These are phyloP conservation scores for Aethes cnicana DNA, from an alignment of 2,888 invertebrate genomes.

Conservation along the genomic window DNA sequence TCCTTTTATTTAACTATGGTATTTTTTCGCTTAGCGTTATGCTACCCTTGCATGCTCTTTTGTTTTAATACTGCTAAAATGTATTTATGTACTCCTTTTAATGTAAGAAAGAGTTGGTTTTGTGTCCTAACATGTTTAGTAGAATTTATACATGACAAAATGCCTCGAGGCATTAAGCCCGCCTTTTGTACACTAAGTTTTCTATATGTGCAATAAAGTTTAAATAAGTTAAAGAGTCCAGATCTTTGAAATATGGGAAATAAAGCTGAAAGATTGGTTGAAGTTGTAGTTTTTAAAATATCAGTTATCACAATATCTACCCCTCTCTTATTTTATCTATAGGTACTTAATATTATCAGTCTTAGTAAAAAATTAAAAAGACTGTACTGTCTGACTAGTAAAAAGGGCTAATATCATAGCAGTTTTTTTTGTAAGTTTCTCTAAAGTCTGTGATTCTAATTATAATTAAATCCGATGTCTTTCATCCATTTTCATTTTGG, in stretches of 20 bases:
- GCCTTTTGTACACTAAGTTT: no score
- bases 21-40: not conserved
- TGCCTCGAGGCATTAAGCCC: no score
- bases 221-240: no score
- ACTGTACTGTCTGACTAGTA: not conserved
- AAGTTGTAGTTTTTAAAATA: not conserved
- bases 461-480: conserved; percentile 5
- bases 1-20: no score
- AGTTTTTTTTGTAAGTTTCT: not conserved
- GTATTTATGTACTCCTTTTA: no score
- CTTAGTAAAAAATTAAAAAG: not conserved
- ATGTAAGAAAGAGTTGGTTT: no score
- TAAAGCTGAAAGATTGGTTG: no score
- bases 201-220: no score
- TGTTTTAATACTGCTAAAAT: no score
- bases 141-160: no score
- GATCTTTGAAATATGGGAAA: no score
- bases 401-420: not conserved
- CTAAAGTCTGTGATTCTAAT: not conserved
- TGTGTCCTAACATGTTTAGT: no score
- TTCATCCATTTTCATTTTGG: conserved; percentile 11
- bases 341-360: not conserved
- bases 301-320: not conserved
- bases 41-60: conserved; percentile 7
- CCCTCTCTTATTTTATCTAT: not conserved